Conservation (phyloP, 2,113 vertebrate genomes). For the Crotalus viridis region DNA sequence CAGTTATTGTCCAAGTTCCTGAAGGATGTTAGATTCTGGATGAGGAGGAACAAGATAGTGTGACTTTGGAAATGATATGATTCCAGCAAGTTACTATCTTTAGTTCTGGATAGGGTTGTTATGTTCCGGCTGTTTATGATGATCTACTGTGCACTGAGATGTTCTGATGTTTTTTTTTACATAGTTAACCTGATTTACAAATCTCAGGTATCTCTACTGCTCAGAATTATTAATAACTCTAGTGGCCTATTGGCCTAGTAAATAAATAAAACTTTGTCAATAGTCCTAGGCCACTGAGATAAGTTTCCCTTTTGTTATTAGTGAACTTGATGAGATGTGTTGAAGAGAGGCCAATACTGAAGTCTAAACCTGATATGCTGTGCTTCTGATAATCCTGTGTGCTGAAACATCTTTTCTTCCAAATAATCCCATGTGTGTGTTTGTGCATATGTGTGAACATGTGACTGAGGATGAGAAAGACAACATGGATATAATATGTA, state of each 20-base stretch:
- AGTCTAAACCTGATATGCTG: neutral
- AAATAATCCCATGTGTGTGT: neutral
- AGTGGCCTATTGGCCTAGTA: neutral
- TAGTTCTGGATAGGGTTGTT: neutral
- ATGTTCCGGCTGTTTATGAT: neutral
- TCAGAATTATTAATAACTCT: neutral
- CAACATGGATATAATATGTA: neutral
- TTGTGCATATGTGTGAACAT: neutral
- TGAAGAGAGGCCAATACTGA: neutral
- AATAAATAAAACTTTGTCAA: neutral
- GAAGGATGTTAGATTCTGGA: neutral
- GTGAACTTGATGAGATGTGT: neutral
- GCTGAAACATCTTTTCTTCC: neutral
- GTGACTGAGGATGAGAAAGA: neutral
- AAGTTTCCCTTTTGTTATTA: neutral
- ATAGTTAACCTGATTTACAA: neutral
- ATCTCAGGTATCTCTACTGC: neutral
- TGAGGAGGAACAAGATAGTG: neutral
- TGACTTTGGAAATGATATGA: neutral
- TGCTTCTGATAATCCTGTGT: neutral
- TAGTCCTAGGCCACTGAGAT: neutral
- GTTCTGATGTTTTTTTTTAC: neutral
- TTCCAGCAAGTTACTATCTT: neutral
- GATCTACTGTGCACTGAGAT: neutral
- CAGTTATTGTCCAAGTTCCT: neutral